Base-by-base conservation (phyloP, 2,888 invertebrate genomes). In the Poecilus cupreus region DNA sequence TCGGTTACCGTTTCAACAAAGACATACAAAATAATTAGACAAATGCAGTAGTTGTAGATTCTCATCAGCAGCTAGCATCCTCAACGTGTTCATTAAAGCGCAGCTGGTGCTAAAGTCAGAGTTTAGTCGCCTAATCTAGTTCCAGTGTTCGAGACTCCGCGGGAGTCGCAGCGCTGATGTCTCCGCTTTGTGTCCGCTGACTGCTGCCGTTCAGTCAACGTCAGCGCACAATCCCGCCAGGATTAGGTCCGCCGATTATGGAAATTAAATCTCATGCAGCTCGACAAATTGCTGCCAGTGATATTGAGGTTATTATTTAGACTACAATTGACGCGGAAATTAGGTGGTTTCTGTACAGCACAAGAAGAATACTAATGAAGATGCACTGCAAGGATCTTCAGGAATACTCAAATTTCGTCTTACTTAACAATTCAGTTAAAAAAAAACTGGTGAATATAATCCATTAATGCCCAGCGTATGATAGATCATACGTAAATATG, bases 121-220 rank as follows among this genome's bases (percentile, higher is more conserved):
- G 37, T 68, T 68, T 68, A 68, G 18, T 68, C 32, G 32, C 64
- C 60, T 60, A 60, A 60, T 60, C 60, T 60, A 60, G 60, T 60
- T 60, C 8, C 51, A 51, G 51, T 13, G 51, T 46, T 46, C n/a
- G n/a, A 60, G 37, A 37, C 64, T 37, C 64, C 64, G 37, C 64
- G 64, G 64, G 64, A 20, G 37, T 3, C 37, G 10, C 16, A 32
- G 26, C 24, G 64, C n/a, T 68, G 64, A 68, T 68, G 64, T 68
- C 64, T 68, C 37, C 18, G 64, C 64, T 68, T 60, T 60, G 60
- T 60, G 22, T 54, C 43, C 13, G 22, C 24, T 24, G 26, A 26
- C 60, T 26, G 60, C 60, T 24, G 24, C 60, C 60, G 60, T 60
- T 54, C 60, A 13, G 24, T 54, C 54, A 54, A 54, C 22, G 54